phyloP scores from a whole-genome alignment of 64 coral and sea anemone genomes.

The Dendrophyllia cribrosa region DNA sequence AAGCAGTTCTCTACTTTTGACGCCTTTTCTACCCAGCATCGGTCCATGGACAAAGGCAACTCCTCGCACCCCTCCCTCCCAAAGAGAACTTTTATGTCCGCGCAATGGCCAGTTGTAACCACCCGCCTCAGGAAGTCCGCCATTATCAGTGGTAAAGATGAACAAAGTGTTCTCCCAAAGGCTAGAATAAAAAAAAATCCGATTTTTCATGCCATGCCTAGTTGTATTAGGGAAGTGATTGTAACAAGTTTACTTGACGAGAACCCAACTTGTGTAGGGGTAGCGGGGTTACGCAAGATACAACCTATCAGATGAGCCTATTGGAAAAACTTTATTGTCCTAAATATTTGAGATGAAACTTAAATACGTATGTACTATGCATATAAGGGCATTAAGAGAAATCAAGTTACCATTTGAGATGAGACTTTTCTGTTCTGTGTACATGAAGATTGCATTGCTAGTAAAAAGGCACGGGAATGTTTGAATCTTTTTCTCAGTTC shows the following conservation, averaged over 20 bases:
- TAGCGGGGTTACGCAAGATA: too few relatives aligned
- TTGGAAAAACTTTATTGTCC: too few relatives aligned
- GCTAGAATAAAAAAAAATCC: not conserved
- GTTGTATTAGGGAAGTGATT: not conserved
- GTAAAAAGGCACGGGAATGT: too few relatives aligned
- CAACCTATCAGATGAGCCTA: too few relatives aligned
- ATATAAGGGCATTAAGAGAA: too few relatives aligned
- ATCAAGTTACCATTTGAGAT: not conserved
- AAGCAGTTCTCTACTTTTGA: constrained; percentile 42
- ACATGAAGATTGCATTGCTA: too few relatives aligned
- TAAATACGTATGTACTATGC: not conserved
- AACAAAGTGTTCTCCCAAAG: constrained; percentile 69
- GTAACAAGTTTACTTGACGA: too few relatives aligned
- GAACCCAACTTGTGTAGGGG: too few relatives aligned
- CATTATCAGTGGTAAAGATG: constrained; percentile 65
- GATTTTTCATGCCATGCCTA: not conserved
- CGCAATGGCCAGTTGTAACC: constrained; percentile 72
- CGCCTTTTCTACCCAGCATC: constrained; percentile 42
- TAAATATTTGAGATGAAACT: too few relatives aligned
- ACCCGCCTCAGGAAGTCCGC: constrained; percentile 21
- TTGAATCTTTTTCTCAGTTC: too few relatives aligned
- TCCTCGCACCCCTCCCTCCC: constrained; percentile 73
- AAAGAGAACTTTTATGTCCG: constrained; percentile 40
- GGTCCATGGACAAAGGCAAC: constrained; percentile 67
- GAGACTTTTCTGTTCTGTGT: not conserved